Percentiles rank a stretch among this genome's conserved stretches.
Conservation (phyloP, 2,888 invertebrate genomes). For the Hypolimnas misippus region DNA sequence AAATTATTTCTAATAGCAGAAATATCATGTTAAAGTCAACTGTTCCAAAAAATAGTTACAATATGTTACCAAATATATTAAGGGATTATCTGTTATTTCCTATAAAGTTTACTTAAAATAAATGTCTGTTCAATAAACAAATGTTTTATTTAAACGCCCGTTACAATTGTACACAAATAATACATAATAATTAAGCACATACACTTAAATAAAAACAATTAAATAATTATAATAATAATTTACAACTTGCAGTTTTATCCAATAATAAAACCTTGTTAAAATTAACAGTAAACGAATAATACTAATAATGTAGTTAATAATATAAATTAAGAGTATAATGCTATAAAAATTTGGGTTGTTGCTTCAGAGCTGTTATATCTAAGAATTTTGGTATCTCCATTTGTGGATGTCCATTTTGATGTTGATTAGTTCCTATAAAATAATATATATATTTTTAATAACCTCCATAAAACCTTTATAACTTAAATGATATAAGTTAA, state of each 20-base stretch:
- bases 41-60: slow-evolving; percentile 56
- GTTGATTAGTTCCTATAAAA: slow-evolving; percentile 53
- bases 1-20: slow-evolving; percentile 3
- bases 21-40: slow-evolving; percentile 9
- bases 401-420: slow-evolving; percentile 43
- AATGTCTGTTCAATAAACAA: slow-evolving; percentile 76
- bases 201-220: background rate
- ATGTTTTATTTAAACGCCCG: slow-evolving; percentile 49
- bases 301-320: slow-evolving; percentile 13
- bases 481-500: too few relatives aligned
- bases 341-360: slow-evolving; percentile 86
- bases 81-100: slow-evolving; percentile 72
- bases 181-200: slow-evolving; percentile 33
- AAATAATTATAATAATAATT: background rate
- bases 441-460: slow-evolving; percentile 11
- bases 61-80: slow-evolving; percentile 44
- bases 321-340: slow-evolving; percentile 22
- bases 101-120: slow-evolving; percentile 82
- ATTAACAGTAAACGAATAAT: background rate
- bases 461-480: too few relatives aligned
- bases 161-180: slow-evolving; percentile 28
- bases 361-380: slow-evolving; percentile 87
- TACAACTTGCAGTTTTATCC: background rate
- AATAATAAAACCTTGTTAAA: background rate
- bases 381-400: slow-evolving; percentile 83